phyloP scores from a whole-genome alignment of 2,888 invertebrate genomes.

The Cerastis rubricosa region DNA sequence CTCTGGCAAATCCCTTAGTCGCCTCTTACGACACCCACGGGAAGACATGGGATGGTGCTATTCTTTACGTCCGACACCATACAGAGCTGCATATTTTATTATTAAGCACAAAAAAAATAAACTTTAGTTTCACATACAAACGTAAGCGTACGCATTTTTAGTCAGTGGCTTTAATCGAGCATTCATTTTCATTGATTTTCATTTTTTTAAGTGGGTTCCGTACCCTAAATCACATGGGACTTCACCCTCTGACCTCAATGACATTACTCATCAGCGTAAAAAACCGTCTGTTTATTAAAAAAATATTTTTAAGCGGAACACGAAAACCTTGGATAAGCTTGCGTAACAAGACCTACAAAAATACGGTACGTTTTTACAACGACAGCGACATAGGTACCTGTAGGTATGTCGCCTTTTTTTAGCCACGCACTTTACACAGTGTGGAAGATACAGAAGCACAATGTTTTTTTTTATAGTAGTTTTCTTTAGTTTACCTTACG shows the following conservation, averaged over 20 bases:
- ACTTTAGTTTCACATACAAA: neutral
- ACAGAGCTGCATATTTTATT: no score
- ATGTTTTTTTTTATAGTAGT: neutral
- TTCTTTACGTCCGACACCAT: no score
- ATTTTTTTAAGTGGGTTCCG: constrained; percentile 26
- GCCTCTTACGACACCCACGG: no score
- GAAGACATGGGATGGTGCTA: no score
- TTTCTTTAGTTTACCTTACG: neutral
- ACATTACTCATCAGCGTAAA: constrained; percentile 36
- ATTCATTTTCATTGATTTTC: constrained; percentile 27
- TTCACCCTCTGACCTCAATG: constrained; percentile 39
- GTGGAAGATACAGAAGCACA: constrained; percentile 19
- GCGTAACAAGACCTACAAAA: constrained; percentile 70
- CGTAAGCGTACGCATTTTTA: constrained; percentile 1
- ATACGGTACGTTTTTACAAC: constrained; percentile 66
- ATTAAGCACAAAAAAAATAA: neutral
- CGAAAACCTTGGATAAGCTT: constrained; percentile 56
- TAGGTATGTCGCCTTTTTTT: constrained; percentile 52
- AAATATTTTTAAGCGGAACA: constrained; percentile 49
- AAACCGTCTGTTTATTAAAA: constrained; percentile 44
- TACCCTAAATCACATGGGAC: constrained; percentile 47
- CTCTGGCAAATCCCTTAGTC: no score
- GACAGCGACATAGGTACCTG: constrained; percentile 43
- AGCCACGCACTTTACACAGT: constrained; percentile 44
- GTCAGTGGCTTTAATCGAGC: neutral